These are phyloP conservation scores for Aphaenogaster ashmeadi DNA, from an alignment of 1,140 invertebrate genomes.

Conservation along the genomic window DNA sequence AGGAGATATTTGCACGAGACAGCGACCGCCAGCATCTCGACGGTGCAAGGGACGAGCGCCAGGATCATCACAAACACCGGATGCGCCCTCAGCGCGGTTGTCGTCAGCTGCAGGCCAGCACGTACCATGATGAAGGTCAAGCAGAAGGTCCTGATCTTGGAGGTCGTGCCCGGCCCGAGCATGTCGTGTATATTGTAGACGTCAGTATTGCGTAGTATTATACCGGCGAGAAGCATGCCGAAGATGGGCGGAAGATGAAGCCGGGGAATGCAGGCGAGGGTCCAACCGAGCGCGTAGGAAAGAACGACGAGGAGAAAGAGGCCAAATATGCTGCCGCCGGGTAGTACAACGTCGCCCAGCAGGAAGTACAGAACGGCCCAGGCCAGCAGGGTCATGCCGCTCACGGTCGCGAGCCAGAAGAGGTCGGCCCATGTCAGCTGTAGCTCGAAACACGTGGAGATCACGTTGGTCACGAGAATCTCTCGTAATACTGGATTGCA, in stretches of 20 bases:
- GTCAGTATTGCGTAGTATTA: slow-evolving; percentile 81
- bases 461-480: slow-evolving; percentile 71
- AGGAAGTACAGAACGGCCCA: slow-evolving; percentile 79
- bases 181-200: slow-evolving; percentile 81
- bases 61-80: slow-evolving; percentile 78
- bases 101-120: slow-evolving; percentile 82
- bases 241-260: slow-evolving; percentile 83
- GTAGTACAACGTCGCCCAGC: slow-evolving; percentile 78
- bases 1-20: slow-evolving; percentile 77
- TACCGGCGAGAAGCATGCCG: slow-evolving; percentile 84
- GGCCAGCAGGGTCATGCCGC: slow-evolving; percentile 57
- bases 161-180: slow-evolving; percentile 69
- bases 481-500: slow-evolving; percentile 76
- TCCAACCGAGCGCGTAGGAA: slow-evolving; percentile 80
- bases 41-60: slow-evolving; percentile 81
- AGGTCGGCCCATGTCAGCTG: slow-evolving; percentile 76
- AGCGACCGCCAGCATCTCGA: slow-evolving; percentile 77
- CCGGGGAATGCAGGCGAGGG: slow-evolving; percentile 79
- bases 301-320: slow-evolving; percentile 77
- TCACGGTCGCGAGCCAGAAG: slow-evolving; percentile 74
- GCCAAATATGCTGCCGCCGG: slow-evolving; percentile 78
- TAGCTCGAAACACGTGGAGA: slow-evolving; percentile 60
- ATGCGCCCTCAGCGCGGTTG: slow-evolving; percentile 76
- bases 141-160: slow-evolving; percentile 83
- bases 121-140: slow-evolving; percentile 83